These are phyloP conservation scores for Paramormyrops kingsleyae DNA, from an alignment of 2,113 vertebrate genomes.

Conservation along the genomic window DNA sequence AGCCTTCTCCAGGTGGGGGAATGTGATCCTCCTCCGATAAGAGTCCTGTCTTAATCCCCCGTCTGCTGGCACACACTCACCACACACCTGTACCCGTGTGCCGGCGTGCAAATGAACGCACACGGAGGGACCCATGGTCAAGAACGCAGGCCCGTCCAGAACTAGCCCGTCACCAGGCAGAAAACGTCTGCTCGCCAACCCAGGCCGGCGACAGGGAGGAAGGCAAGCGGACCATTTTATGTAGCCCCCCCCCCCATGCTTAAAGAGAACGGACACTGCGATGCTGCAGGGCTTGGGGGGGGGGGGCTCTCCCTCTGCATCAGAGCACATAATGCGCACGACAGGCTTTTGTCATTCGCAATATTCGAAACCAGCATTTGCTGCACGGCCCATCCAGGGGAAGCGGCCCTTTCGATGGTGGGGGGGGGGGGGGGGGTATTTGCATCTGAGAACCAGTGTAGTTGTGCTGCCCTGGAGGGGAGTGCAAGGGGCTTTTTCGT, in stretches of 20 bases:
- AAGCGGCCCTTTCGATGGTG: neutral
- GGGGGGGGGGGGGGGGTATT: neutral
- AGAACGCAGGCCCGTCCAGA: neutral
- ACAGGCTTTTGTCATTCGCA: neutral
- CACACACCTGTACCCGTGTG: neutral
- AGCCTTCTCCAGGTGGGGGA: neutral
- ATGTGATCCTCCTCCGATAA: neutral
- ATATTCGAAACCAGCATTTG: neutral
- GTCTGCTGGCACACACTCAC: neutral
- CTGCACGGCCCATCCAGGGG: neutral
- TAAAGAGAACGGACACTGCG: neutral
- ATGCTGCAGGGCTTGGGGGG: neutral
- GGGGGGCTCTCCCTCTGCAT: neutral
- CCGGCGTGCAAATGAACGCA: neutral
- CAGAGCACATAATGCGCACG: neutral
- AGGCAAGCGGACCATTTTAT: neutral
- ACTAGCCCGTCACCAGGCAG: neutral
- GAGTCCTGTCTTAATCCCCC: neutral
- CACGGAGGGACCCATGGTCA: neutral
- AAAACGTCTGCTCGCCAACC: neutral
- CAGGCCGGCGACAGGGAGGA: neutral
- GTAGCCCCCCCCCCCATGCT: neutral
- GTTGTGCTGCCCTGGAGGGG: neutral
- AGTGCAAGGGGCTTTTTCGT: constrained; percentile 1
- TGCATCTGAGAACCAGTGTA: neutral